These are phyloP conservation scores for Machaerirhynchus nigripectus DNA, from an alignment of 2,113 vertebrate species.

Conservation along the genomic window DNA sequence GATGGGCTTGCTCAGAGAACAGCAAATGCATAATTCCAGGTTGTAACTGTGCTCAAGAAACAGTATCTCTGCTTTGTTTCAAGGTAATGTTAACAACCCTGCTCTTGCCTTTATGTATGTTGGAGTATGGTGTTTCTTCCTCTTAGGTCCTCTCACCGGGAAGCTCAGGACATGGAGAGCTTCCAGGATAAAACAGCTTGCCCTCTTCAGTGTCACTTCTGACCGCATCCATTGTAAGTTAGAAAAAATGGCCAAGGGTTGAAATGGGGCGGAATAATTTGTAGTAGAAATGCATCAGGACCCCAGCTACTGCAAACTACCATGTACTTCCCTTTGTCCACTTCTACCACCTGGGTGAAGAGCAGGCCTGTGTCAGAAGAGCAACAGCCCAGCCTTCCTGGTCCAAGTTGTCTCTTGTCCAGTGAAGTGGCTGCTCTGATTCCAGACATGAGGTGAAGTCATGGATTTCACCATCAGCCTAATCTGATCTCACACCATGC, in stretches of 20 bases:
- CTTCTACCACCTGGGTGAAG: rapidly evolving
- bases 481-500: neutral
- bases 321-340: rapidly evolving
- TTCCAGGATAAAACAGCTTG: neutral
- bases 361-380: neutral
- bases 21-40: neutral
- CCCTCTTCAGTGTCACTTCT: neutral
- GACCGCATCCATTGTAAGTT: neutral
- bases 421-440: neutral
- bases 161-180: neutral
- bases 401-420: neutral
- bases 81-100: neutral
- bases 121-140: neutral
- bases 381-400: neutral
- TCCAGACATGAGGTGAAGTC: neutral
- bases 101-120: neutral
- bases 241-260: neutral
- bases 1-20: neutral
- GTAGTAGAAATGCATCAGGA: neutral
- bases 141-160: neutral
- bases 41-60: neutral
- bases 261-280: neutral
- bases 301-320: neutral
- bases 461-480: rapidly evolving
- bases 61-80: neutral